Evolutionary conservation across 1,140 invertebrate genomes (phyloP).

Genomic region (Metaphire vulgaris): DNA sequence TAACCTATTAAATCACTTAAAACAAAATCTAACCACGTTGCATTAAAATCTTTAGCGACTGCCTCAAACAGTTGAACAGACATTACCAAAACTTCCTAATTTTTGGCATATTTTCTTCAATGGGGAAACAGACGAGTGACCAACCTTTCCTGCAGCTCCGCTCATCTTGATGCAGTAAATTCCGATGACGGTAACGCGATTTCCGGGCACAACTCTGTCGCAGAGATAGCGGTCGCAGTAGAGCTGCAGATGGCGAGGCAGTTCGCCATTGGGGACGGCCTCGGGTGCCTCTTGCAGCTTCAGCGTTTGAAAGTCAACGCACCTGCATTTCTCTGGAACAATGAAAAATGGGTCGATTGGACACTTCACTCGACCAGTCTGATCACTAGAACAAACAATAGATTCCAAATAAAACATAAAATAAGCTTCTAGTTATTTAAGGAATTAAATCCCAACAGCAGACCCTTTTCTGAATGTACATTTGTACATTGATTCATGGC

Average conservation of each 20-base stretch:
- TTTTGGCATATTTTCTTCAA: no score
- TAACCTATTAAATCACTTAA: neutral
- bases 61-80: no score
- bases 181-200: slow-evolving; percentile 84
- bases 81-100: no score
- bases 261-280: slow-evolving; percentile 93
- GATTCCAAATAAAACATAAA: no score
- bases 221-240: slow-evolving; percentile 92
- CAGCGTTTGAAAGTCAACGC: slow-evolving; percentile 80
- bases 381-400: slow-evolving; percentile 66
- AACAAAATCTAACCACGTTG: no score
- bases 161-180: slow-evolving; percentile 96
- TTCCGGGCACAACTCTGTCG: slow-evolving; percentile 92
- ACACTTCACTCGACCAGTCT: slow-evolving; percentile 70
- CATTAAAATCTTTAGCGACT: no score
- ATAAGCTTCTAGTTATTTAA: no score
- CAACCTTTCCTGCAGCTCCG: slow-evolving; percentile 56
- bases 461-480: no score
- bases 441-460: no score
- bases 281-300: slow-evolving; percentile 96
- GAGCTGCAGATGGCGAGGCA: slow-evolving; percentile 90
- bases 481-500: no score
- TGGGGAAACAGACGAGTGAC: no score
- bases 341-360: slow-evolving; percentile 97
- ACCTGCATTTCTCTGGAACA: slow-evolving; percentile 90